Evolutionary conservation across 1,140 invertebrate genomes (phyloP), one percentile per base, ranked within the genome.

Genomic region (Thaumetopoea pityocampa): DNA sequence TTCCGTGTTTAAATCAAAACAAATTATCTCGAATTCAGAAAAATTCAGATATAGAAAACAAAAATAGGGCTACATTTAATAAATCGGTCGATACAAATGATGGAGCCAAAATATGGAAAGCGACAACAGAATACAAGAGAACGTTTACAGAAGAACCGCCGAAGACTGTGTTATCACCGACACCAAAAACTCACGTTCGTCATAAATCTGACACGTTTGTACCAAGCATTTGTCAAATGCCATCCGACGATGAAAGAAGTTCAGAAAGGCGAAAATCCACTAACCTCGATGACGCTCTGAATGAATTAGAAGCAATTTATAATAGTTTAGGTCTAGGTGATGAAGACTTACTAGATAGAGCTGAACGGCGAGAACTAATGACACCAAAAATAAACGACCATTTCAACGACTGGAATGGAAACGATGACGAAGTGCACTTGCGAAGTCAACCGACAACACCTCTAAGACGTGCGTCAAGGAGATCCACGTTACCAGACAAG

Each of bases 221-320:
- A 9, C 48, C 70, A 6, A 64, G 37, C 32, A 53, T 52, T 22
- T 67, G 57, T 45, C 68, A 71, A 64, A 52, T 71, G 9, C 60
- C 69, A 37, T 85, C 83, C 11, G 83, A 85, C 34, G 82, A 86
- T 35, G 85, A 67, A 63, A 79, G 78, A 38, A 71, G 66, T 47
- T 74, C 72, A 32, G 65, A 85, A 47, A 80, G 83, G 43, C 83
- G 88, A 51, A 90, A 89, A 59, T 92, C 92, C 1, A 89, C 88
- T 9, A 95, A 95, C 76, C 85, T 95, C 14, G 94, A 96, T 68
- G 93, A 96, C 57, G 94, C 94, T 24, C 82, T 97, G 4, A 91
- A 91, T 53, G 95, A 97, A 77, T 73, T 97, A 16, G 95, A 97
- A 85, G 91, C 92, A 7, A 96, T 97, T 65, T 96, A 96, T 76